phyloP scores from a whole-genome alignment of 2,113 vertebrate species.

The Hippocampus comes region DNA sequence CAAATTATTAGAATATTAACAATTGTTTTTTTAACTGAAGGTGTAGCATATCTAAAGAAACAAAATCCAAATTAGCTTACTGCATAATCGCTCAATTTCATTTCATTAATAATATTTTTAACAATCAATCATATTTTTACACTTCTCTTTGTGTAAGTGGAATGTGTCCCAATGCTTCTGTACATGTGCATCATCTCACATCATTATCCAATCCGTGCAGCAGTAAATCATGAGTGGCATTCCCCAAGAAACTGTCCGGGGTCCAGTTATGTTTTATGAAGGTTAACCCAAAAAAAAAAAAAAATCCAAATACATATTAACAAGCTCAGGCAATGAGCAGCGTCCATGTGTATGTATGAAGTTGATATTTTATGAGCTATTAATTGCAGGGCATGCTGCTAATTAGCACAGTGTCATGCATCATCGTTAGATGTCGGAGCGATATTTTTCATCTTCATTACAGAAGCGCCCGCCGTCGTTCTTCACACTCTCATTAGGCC shows the following conservation, averaged over 20 bases:
- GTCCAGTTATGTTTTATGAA: background rate
- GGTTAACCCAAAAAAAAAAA: background rate
- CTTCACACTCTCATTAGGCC: conserved; percentile 63
- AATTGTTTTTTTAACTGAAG: no score
- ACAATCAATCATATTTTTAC: no score
- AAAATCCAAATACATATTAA: background rate
- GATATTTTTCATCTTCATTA: conserved; percentile 75
- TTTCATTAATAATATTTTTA: no score
- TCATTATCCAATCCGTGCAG: background rate
- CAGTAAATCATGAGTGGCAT: background rate
- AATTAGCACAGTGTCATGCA: conserved; percentile 69
- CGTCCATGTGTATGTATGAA: conserved; percentile 24
- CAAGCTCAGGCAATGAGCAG: conserved; percentile 1
- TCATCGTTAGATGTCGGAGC: conserved; percentile 70
- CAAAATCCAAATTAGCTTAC: no score
- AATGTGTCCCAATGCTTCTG: background rate
- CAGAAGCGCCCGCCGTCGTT: conserved; percentile 45
- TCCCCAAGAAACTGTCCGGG: background rate
- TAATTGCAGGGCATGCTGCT: conserved; percentile 64
- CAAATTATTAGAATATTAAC: no score
- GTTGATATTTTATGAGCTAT: conserved; percentile 77
- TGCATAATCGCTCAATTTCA: no score
- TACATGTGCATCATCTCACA: no score
- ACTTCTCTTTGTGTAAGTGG: no score
- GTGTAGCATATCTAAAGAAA: no score